phyloP scores from a whole-genome alignment of 2,113 vertebrate species.

The Tetrax tetrax region DNA sequence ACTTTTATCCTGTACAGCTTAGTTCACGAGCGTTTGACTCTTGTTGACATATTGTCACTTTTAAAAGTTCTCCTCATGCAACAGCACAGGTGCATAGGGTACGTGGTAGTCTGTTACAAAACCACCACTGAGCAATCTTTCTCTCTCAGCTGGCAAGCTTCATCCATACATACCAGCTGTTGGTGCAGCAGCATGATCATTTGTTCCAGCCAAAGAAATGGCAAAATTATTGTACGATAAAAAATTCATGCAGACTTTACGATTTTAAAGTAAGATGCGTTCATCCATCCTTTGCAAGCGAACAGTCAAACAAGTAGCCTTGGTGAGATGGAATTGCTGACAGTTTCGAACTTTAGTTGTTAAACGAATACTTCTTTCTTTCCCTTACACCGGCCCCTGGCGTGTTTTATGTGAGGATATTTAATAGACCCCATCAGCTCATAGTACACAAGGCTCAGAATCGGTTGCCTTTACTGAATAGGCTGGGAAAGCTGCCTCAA shows the following conservation, averaged over 20 bases:
- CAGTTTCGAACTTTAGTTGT: not conserved
- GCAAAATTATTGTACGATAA: not conserved
- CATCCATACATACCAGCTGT: not conserved
- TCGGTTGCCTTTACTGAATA: not conserved
- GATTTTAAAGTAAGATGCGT: not conserved
- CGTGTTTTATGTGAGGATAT: constrained; percentile 28
- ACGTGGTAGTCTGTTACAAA: not conserved
- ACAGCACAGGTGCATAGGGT: not conserved
- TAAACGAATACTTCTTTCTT: constrained; percentile 9
- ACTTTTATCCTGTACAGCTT: not conserved
- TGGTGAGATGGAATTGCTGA: not conserved
- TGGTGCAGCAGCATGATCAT: too few species aligned
- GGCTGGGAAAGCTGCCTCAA: not conserved
- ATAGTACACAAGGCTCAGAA: constrained; percentile 6
- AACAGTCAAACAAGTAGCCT: not conserved
- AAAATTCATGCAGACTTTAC: not conserved
- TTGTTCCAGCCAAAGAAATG: not conserved
- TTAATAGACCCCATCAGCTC: constrained; percentile 63
- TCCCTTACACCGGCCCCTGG: constrained; percentile 35
- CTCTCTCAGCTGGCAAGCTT: not conserved
- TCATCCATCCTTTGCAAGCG: not conserved
- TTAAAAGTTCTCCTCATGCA: not conserved
- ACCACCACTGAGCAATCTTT: not conserved
- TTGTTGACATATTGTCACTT: not conserved
- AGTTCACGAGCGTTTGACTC: not conserved